Evolutionary conservation across 2,888 invertebrate genomes (phyloP), one percentile per base, ranked within the genome.

Genomic region (Hymenopus coronatus): DNA sequence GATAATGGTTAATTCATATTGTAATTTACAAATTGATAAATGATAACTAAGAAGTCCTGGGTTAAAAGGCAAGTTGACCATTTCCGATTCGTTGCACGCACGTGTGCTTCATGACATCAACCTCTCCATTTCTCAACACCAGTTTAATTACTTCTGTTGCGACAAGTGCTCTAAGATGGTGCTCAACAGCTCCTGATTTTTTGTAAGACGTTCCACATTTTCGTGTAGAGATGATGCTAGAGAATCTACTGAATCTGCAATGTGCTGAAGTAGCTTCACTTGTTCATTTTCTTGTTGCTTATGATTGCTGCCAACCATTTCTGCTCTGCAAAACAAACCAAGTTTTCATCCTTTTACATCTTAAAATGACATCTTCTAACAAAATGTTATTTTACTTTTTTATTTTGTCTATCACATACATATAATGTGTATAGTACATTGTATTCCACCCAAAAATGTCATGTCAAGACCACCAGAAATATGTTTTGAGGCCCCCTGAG

Each of bases 201-300:
- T 88, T 28, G 88, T 27, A 12, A 88, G 84, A 70, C 82, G 83
- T 84, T 88, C 88, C 3, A 88, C 14, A 28, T 81, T 46, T 25
- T 28, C 33, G n/a, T 70, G 30, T 6, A 33, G 20, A 2, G 84
- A 84, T 8, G 84, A 28, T 8, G 88, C 46, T 70, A 88, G 40
- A 14, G 28, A 33, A 14, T 88, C 85, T 28, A 88, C 81, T 82
- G 88, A 84, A 15, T 70, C 30, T 27, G 88, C 88, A 54, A 88
- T 84, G n/a, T 85, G 70, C 28, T 85, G 28, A 84, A 88, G 28
- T 4, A 82, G n/a, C 25, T 86, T 86, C 28, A 89, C 8, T 27
- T 86, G 87, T 46, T 82, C 46, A 33, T 15, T 84, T 33, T 83
- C 30, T 28, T 87, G 33, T 28, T 15, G 4, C 54, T 1, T 0